Evolutionary conservation across 2,888 invertebrate genomes (phyloP).

Genomic region (Trachelus iudaicus): DNA sequence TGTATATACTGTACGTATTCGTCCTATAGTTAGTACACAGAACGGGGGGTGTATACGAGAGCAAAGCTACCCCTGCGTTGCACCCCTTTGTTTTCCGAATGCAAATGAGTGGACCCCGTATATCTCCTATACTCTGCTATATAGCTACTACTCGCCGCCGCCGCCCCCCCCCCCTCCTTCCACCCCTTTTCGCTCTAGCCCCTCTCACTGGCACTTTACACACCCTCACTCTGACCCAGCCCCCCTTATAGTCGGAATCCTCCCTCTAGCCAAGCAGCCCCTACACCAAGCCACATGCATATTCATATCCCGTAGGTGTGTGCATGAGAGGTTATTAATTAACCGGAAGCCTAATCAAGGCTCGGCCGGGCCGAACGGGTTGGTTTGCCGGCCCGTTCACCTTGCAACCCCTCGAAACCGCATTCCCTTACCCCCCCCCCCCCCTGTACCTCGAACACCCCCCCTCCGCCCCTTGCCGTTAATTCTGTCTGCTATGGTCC

Average conservation of each 20-base stretch:
- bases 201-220: slow-evolving; percentile 7
- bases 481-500: background rate
- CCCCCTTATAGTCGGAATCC: slow-evolving; percentile 44
- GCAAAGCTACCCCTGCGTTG: slow-evolving; percentile 12
- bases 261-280: slow-evolving; percentile 36
- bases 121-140: background rate
- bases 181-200: slow-evolving; percentile 7
- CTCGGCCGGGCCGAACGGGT: slow-evolving; percentile 36
- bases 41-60: background rate
- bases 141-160: background rate
- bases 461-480: background rate
- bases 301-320: slow-evolving; percentile 61
- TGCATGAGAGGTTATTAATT: slow-evolving; percentile 69
- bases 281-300: slow-evolving; percentile 47
- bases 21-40: background rate
- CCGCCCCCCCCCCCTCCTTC: slow-evolving; percentile 2
- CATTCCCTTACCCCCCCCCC: background rate
- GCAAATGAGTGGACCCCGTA: slow-evolving; percentile 57
- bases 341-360: slow-evolving; percentile 71
- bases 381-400: slow-evolving; percentile 5
- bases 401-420: slow-evolving; percentile 2
- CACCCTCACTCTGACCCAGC: slow-evolving; percentile 14
- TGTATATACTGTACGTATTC: background rate
- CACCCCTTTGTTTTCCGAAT: slow-evolving; percentile 62
- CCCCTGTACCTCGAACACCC: background rate